Evolutionary conservation across 1,140 invertebrate species (phyloP), one percentile per base, ranked within the genome.

Genomic region (Drosophila ananassae): DNA sequence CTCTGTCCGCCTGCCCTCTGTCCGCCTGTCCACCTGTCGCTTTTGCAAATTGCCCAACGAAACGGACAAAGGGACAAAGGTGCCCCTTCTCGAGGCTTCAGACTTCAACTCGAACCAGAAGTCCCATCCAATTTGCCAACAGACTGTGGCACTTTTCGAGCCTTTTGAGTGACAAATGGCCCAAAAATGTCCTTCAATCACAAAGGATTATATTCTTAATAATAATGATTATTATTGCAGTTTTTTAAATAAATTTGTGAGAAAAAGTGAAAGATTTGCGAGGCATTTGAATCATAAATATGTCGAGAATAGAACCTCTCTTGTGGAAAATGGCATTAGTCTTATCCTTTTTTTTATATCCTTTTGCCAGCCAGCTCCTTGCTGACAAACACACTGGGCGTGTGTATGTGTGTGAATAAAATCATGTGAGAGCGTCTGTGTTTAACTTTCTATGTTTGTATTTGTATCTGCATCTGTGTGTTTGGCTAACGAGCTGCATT

Each of bases 401-500:
- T 8, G 9, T 9, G 32, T 32, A 82, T 74, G 82, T 87, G 82
- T 87, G 68, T 69, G 82, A 89, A 87, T 87, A 87, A 87, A 87
- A 85, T 87, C 66, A 68, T 72, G 58, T 34, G 55, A 48, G 75
- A 48, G 75, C 54, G 32, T 13, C 46, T 12, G 34, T 21, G 48
- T 13, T 41, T 25, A 24, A 13, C 13, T 48, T 24, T 13, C 17
- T 25, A 28, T 34, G 24, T 37, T 53, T 63, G 25, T 34, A 34
- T 37, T 53, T 63, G 25, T 37, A 30, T 67, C 48, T 66, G 47
- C 44, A 47, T 47, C 21, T 69, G 51, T 58, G 77, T 85, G 74
- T 85, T 89, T 85, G 83, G 82, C 82, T 78, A 85, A 87, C 82
- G 82, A 85, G 84, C 81, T 87, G 83, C 82, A 87, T 89, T 89